phyloP scores from a whole-genome alignment of 1,140 invertebrate species.

The Anastrepha obliqua region DNA sequence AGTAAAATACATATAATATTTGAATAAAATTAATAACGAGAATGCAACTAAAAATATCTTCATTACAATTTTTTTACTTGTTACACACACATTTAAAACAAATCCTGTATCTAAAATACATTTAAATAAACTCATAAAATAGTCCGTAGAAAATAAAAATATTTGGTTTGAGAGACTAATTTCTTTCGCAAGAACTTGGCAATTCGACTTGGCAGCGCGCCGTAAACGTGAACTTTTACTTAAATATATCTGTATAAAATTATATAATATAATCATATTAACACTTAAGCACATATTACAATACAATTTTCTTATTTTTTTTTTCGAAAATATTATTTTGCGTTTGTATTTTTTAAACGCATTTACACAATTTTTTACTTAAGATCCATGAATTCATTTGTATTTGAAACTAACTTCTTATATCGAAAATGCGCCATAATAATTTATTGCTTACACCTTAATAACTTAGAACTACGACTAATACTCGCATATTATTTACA shows the following conservation, averaged over 20 bases:
- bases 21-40: neutral
- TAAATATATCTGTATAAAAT: too few species aligned
- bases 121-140: neutral
- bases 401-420: too few species aligned
- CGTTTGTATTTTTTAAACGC: too few species aligned
- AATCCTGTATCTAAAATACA: neutral
- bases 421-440: too few species aligned
- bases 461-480: neutral
- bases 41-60: neutral
- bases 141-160: neutral
- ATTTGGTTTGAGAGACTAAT: neutral
- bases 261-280: too few species aligned
- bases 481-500: slow-evolving; percentile 6
- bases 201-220: too few species aligned
- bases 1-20: neutral
- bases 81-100: neutral
- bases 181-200: neutral
- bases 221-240: too few species aligned
- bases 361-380: too few species aligned
- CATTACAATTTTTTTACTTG: neutral
- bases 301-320: too few species aligned
- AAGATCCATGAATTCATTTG: too few species aligned
- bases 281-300: too few species aligned
- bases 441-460: neutral
- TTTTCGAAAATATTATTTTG: too few species aligned